Evolutionary conservation across 2,113 vertebrate genomes (phyloP), one percentile per base, ranked within the genome.

Genomic region (Oreochromis niloticus): DNA sequence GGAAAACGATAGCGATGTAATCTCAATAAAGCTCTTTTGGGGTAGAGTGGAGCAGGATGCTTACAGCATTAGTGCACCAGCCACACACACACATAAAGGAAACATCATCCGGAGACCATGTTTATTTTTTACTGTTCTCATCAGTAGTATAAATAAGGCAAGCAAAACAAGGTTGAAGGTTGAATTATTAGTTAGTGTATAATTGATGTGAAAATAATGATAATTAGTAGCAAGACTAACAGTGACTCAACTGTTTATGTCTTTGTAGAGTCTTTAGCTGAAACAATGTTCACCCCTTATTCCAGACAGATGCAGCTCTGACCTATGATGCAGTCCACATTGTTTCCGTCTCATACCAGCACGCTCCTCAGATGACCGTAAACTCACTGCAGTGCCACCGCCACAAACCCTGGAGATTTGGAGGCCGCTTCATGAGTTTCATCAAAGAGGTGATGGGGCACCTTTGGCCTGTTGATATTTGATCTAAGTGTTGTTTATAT

Each of bases 311-410:
- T 8, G 99, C 99, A 71, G 99, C 99, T 97, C 97, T 99, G 94
- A 95, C 98, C 89, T 99, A 99, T 12, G 99, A 99, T 2, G 99
- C 99, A 0, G 98, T 99, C 95, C 99, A 99, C 95, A 99, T 99
- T 85, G 98, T 99, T 85, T 99, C 99, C 2, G 98, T 99, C 80
- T 99, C 98, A 89, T 99, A 99, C 95, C 99, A 99, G 95, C 97
- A 98, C 8, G 98, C 98, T 0, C 98, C 98, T 0, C 98, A 98
- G 97, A 99, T 99, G 99, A 99, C 98, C 0, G 99, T 99, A 6
- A 99, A 99, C 96, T 99, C 99, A 5, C 96, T 99, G 94, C 99
- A 99, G 95, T 99, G 99, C 94, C 98, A 99, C 82, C 97, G 99
- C 13, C 99, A 99, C 96, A 99, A 99, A 90, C 98, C 99, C 88